Conservation (phyloP, 2,888 invertebrate species). For the Sphinx pinastri region DNA sequence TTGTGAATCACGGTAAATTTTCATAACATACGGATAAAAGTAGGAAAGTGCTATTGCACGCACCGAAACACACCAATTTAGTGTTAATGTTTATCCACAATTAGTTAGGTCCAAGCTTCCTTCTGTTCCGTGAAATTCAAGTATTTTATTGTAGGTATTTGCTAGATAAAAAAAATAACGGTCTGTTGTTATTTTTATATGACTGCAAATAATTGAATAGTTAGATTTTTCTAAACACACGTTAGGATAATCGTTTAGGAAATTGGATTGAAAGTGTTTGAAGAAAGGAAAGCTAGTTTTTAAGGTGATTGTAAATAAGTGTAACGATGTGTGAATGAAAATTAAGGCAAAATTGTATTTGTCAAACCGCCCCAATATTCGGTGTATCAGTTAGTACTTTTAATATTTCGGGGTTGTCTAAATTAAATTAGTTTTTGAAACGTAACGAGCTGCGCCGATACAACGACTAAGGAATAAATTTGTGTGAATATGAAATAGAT, state of each 20-base stretch:
- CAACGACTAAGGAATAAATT: slow-evolving; percentile 68
- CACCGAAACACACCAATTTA: slow-evolving; percentile 80
- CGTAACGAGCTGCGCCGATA: slow-evolving; percentile 71
- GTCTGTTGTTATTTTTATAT: slow-evolving; percentile 83
- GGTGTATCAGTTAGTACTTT: slow-evolving; percentile 2
- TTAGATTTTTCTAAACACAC: slow-evolving; percentile 80
- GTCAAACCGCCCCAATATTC: slow-evolving; percentile 12
- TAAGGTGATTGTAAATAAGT: slow-evolving; percentile 30
- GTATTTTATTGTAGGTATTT: slow-evolving; percentile 77
- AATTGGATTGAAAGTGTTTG: slow-evolving; percentile 41
- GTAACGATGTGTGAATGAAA: slow-evolving; percentile 3
- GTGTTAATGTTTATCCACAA: slow-evolving; percentile 61
- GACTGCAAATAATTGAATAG: slow-evolving; percentile 75
- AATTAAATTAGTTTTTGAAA: slow-evolving; percentile 44
- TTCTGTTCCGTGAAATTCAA: slow-evolving; percentile 68
- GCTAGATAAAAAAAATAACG: slow-evolving; percentile 67
- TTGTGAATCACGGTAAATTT: slow-evolving; percentile 47
- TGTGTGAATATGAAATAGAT: slow-evolving; percentile 20
- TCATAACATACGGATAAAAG: slow-evolving; percentile 59
- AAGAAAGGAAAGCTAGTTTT: slow-evolving; percentile 32
- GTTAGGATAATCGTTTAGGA: slow-evolving; percentile 59
- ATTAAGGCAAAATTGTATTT: slow-evolving; percentile 14
- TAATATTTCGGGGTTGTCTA: slow-evolving; percentile 11
- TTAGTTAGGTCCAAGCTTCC: slow-evolving; percentile 75
- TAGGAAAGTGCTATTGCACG: slow-evolving; percentile 83